Conservation (phyloP, 2,888 invertebrate species). For the Pristionchus mayeri region DNA sequence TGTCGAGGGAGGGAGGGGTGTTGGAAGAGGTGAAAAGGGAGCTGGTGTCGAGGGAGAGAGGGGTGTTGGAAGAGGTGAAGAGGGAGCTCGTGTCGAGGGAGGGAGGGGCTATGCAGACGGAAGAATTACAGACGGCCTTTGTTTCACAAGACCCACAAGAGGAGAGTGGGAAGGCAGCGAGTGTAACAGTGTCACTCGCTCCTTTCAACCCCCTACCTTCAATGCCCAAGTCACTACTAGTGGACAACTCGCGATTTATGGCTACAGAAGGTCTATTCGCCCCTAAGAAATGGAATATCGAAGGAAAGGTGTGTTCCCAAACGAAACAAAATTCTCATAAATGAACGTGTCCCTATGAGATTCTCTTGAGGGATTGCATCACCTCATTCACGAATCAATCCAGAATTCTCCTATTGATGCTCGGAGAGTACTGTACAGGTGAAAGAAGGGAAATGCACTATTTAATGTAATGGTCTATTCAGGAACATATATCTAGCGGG, state of each 20-base stretch:
- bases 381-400: slow-evolving; percentile 80
- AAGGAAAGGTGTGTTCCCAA: slow-evolving; percentile 76
- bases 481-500: slow-evolving; percentile 81
- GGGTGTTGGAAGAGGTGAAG: too few species aligned
- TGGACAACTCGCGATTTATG: slow-evolving; percentile 78
- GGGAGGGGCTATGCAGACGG: too few species aligned
- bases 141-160: slow-evolving; percentile 34
- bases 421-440: slow-evolving; percentile 76
- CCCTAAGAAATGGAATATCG: slow-evolving; percentile 81
- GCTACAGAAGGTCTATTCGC: slow-evolving; percentile 80
- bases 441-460: not conserved
- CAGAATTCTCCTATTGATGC: slow-evolving; percentile 81
- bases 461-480: not conserved
- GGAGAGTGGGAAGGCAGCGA: not conserved
- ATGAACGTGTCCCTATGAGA: not conserved
- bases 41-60: too few species aligned
- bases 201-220: slow-evolving; percentile 10
- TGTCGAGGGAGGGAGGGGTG: too few species aligned
- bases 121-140: slow-evolving; percentile 33
- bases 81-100: too few species aligned
- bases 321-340: not conserved
- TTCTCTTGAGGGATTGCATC: slow-evolving; percentile 78
- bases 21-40: too few species aligned
- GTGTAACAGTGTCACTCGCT: not conserved
- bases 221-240: slow-evolving; percentile 59